Evolutionary conservation across 1,140 invertebrate genomes (phyloP).

Genomic region (Brachionus koreanus): DNA sequence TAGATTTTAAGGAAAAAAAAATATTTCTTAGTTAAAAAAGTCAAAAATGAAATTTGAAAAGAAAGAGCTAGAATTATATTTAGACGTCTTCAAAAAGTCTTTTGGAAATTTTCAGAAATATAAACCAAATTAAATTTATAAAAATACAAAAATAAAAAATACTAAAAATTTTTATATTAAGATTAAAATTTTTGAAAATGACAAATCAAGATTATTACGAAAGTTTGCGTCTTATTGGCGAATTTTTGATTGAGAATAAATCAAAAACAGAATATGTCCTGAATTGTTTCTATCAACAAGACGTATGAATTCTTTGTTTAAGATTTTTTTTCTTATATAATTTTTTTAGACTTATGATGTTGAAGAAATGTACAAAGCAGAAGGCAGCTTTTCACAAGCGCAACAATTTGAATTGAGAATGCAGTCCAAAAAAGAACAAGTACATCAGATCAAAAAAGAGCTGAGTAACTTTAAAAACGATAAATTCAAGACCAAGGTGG

Average conservation of each 20-base stretch:
- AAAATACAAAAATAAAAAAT: not conserved
- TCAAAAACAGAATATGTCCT: constrained; percentile 31
- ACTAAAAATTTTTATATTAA: not conserved
- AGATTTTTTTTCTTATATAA: not conserved
- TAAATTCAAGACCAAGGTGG: constrained; percentile 33
- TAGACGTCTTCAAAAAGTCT: not conserved
- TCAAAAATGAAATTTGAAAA: not conserved
- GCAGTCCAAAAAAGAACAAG: constrained; percentile 33
- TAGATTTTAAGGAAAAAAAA: not conserved
- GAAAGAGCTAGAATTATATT: not conserved
- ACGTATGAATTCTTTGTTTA: not conserved
- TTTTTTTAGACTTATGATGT: constrained; percentile 20
- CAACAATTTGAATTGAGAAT: constrained; percentile 43
- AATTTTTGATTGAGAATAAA: constrained; percentile 31
- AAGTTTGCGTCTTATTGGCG: constrained; percentile 23
- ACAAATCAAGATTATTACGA: constrained; percentile 21
- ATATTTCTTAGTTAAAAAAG: not conserved
- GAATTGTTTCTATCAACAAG: constrained; percentile 35
- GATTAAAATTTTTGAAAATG: constrained; percentile 10
- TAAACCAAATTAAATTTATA: not conserved
- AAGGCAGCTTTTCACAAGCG: constrained; percentile 9
- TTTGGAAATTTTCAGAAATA: not conserved
- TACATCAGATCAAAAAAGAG: constrained; percentile 27
- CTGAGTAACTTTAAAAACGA: constrained; percentile 39
- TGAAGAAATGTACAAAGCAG: constrained; percentile 42